Conservation (phyloP, 2,113 vertebrate genomes). For the Nothobranchius furzeri region DNA sequence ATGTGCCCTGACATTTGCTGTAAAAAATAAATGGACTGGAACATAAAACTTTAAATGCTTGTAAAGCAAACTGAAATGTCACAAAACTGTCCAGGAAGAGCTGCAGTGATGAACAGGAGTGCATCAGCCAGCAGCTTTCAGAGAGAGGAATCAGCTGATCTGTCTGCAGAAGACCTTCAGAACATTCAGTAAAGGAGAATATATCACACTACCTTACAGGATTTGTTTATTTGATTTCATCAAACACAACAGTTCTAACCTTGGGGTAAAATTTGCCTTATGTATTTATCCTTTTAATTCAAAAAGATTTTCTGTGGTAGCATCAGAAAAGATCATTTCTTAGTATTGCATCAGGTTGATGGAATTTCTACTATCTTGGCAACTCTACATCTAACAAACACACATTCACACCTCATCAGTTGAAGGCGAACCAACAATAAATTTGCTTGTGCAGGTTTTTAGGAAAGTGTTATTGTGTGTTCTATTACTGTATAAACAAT, state of each 20-base stretch:
- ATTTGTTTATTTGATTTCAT: too few species aligned
- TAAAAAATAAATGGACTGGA: background rate
- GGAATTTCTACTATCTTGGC: too few species aligned
- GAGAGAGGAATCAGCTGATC: background rate
- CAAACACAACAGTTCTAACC: too few species aligned
- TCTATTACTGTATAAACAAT: background rate
- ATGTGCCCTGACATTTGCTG: background rate
- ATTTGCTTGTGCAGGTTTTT: too few species aligned
- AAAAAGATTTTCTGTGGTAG: too few species aligned
- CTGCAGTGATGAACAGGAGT: background rate
- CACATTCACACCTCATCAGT: background rate
- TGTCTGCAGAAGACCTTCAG: background rate
- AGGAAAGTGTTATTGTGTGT: background rate
- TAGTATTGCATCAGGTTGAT: too few species aligned
- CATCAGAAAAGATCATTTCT: too few species aligned
- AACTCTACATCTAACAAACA: too few species aligned
- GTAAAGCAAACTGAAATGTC: background rate
- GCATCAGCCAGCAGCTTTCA: background rate
- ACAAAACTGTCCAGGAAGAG: background rate
- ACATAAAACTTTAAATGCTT: background rate
- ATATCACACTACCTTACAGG: background rate
- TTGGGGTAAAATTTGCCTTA: too few species aligned
- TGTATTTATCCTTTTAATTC: too few species aligned
- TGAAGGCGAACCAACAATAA: background rate
- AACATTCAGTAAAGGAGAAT: background rate